A percentile compares a stretch with the other conserved stretches of the same genome.
These are phyloP conservation scores for Aleiodes testaceus DNA, from an alignment of 2,888 invertebrate species.

Conservation along the genomic window DNA sequence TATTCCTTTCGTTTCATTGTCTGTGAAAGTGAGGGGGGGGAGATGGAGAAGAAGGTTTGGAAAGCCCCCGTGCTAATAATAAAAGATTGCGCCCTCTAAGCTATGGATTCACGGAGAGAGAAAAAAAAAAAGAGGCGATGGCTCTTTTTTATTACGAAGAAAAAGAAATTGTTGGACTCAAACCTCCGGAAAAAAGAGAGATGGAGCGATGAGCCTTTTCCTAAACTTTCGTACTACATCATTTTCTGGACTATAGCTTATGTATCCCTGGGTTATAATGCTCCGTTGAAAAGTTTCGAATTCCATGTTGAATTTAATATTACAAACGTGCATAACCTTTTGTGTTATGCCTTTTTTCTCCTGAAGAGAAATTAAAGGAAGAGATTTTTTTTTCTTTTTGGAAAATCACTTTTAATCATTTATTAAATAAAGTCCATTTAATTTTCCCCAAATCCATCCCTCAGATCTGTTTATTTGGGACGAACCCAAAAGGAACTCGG, in stretches of 20 bases:
- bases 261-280: slow-evolving; percentile 56
- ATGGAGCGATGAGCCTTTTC: slow-evolving; percentile 55
- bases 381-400: neutral
- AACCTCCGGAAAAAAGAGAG: slow-evolving; percentile 6
- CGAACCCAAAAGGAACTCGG: slow-evolving; percentile 38
- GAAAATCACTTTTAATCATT: no score
- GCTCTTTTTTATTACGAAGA: slow-evolving; percentile 27
- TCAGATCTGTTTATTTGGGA: slow-evolving; percentile 56
- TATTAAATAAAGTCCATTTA: neutral
- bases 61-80: slow-evolving; percentile 71
- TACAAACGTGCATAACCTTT: slow-evolving; percentile 52
- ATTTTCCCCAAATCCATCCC: neutral
- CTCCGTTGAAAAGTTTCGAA: slow-evolving; percentile 68
- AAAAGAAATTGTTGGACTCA: slow-evolving; percentile 8
- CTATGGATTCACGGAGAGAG: slow-evolving; percentile 53
- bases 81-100: slow-evolving; percentile 73
- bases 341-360: neutral
- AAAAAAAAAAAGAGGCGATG: neutral
- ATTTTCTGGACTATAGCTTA: slow-evolving; percentile 57
- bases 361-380: neutral
- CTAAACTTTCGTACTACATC: slow-evolving; percentile 71
- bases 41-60: neutral
- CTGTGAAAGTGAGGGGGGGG: slow-evolving; percentile 56
- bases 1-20: slow-evolving; percentile 74
- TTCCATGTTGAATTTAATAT: slow-evolving; percentile 71